A percentile compares a stretch with the other conserved stretches of the same genome.
Conservation (phyloP, 2,113 vertebrate genomes). For the Meleagris gallopavo region DNA sequence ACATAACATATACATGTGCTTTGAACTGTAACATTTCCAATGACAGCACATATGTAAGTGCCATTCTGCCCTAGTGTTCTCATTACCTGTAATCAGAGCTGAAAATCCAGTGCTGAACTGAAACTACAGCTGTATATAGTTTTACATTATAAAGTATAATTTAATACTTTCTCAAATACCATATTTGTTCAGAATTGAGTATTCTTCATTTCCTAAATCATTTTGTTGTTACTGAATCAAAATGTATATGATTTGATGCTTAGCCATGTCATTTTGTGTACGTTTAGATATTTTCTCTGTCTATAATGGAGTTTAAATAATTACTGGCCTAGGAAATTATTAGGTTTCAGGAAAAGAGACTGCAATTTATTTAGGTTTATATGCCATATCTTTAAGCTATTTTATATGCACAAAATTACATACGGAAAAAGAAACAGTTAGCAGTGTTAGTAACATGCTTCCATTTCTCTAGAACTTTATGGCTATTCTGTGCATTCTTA, state of each 20-base stretch:
- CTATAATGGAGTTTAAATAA: neutral
- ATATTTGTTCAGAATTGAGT: neutral
- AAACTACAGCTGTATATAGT: neutral
- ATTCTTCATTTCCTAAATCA: neutral
- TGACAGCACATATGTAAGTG: accelerated
- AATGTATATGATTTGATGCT: neutral
- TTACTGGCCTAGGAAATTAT: neutral
- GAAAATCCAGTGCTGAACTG: neutral
- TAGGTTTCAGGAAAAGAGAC: neutral
- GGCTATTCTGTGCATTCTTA: neutral
- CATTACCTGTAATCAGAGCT: neutral
- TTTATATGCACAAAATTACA: neutral
- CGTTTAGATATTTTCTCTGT: neutral
- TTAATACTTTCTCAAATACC: neutral
- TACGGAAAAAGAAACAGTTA: neutral
- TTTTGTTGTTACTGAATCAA: neutral
- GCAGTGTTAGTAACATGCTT: neutral
- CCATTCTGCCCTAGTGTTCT: neutral
- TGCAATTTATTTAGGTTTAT: neutral
- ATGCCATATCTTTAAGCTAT: neutral
- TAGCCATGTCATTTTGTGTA: neutral
- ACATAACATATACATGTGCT: no score
- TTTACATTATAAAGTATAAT: neutral
- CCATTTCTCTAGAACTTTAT: neutral
- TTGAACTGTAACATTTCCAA: neutral